These are phyloP conservation scores for Choloepus hoffmanni DNA, from an alignment of 2,113 vertebrate species.

Conservation along the genomic window DNA sequence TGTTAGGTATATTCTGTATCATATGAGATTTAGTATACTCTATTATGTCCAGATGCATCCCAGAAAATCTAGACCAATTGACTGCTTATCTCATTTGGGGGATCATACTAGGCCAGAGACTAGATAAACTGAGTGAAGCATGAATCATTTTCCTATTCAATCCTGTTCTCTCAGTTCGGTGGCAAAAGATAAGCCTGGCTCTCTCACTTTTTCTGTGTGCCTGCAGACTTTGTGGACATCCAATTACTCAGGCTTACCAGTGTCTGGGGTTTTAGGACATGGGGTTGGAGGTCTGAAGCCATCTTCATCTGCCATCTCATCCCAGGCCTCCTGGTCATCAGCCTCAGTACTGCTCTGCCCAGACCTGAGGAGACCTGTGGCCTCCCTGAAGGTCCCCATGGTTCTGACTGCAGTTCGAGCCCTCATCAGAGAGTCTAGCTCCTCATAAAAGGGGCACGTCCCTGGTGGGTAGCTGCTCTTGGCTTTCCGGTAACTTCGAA, in stretches of 20 bases:
- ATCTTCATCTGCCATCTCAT: constrained; percentile 67
- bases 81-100: not conserved
- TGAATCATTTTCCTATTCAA: constrained; percentile 18
- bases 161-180: constrained; percentile 7
- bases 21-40: not conserved
- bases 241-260: constrained; percentile 66
- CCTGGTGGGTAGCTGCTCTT: constrained; percentile 79
- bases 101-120: not conserved
- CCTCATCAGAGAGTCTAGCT: constrained; percentile 80
- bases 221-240: not conserved
- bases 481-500: constrained; percentile 83
- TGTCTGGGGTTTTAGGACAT: constrained; percentile 26
- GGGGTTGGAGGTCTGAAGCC: not conserved
- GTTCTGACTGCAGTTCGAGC: constrained; percentile 64
- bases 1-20: not conserved
- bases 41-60: not conserved
- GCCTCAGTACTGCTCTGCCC: constrained; percentile 22
- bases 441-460: constrained; percentile 79
- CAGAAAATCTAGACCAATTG: not conserved
- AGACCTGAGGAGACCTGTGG: not conserved
- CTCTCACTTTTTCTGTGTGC: not conserved
- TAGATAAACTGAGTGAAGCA: not conserved
- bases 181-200: not conserved
- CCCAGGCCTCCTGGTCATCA: constrained; percentile 67
- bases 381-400: constrained; percentile 13